Evolutionary conservation across 1,140 invertebrate genomes (phyloP).

Genomic region (Eumaeus atala): DNA sequence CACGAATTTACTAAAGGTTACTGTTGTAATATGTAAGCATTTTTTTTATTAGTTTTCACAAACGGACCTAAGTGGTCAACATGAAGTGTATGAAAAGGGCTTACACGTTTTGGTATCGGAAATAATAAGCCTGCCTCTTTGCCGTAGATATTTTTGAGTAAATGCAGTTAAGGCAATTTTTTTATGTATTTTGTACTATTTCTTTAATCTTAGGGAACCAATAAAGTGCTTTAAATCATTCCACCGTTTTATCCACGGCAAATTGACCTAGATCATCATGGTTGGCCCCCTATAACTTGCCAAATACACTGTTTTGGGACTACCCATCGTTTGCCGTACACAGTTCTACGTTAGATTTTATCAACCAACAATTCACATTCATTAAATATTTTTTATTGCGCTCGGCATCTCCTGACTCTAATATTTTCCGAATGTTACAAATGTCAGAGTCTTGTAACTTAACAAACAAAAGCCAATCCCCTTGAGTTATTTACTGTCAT

Average conservation of each 20-base stretch:
- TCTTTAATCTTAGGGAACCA: conserved; percentile 6
- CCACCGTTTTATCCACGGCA: not conserved
- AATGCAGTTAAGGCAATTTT: conserved; percentile 5
- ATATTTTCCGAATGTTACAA: conserved; percentile 22
- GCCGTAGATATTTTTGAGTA: not conserved
- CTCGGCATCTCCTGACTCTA: conserved; percentile 26
- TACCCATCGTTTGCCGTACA: conserved; percentile 24
- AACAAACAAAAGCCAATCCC: conserved; percentile 18
- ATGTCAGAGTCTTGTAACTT: conserved; percentile 30
- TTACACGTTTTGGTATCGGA: conserved; percentile 30
- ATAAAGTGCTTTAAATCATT: not conserved
- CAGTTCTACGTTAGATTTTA: conserved; percentile 27
- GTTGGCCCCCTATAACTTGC: conserved; percentile 2
- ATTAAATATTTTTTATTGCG: conserved; percentile 26
- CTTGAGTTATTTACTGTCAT: conserved; percentile 9
- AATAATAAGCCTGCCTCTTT: conserved; percentile 21
- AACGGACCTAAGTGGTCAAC: conserved; percentile 41
- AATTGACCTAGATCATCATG: conserved; percentile 9
- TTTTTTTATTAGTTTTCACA: conserved; percentile 28
- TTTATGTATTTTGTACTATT: conserved; percentile 5
- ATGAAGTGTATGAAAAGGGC: conserved; percentile 36
- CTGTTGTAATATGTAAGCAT: conserved; percentile 44
- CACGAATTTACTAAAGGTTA: conserved; percentile 29
- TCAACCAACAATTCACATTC: conserved; percentile 25
- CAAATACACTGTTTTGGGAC: conserved; percentile 20